A percentile compares a stretch with the other conserved stretches of the same genome.
Evolutionary conservation across 1,140 invertebrate genomes (phyloP).

Genomic region (Drosophila novamexicana): DNA sequence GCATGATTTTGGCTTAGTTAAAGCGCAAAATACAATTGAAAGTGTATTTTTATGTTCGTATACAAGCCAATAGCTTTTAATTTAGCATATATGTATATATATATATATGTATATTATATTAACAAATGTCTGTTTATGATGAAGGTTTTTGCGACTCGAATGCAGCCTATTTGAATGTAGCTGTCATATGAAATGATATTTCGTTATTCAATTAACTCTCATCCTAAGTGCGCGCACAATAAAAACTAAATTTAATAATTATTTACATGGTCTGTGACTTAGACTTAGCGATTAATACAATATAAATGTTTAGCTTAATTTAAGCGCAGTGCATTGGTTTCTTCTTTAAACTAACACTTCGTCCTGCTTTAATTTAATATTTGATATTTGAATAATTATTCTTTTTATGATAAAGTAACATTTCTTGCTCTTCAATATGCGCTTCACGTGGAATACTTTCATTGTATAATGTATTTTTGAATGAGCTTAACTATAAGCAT

Average conservation of each 20-base stretch:
- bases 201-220: slow-evolving; percentile 9
- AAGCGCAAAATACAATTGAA: slow-evolving; percentile 16
- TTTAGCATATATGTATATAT: neutral
- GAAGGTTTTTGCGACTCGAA: slow-evolving; percentile 2
- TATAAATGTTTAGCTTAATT: slow-evolving; percentile 25
- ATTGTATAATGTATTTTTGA: slow-evolving; percentile 20
- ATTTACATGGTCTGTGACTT: slow-evolving; percentile 66
- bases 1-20: slow-evolving; percentile 36
- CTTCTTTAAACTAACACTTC: neutral
- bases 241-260: slow-evolving; percentile 22
- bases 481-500: slow-evolving; percentile 30
- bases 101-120: neutral
- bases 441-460: slow-evolving; percentile 45
- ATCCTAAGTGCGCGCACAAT: neutral
- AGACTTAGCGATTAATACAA: slow-evolving; percentile 38
- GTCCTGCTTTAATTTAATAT: neutral
- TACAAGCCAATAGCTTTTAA: slow-evolving; percentile 1
- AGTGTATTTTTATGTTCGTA: slow-evolving; percentile 4
- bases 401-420: neutral
- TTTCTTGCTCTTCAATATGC: slow-evolving; percentile 7
- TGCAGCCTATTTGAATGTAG: slow-evolving; percentile 1
- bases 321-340: slow-evolving; percentile 32
- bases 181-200: slow-evolving; percentile 8
- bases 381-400: neutral
- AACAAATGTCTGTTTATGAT: neutral